Base-by-base conservation (phyloP, 2,888 invertebrate genomes). In the Rugalucina vietnamica region DNA sequence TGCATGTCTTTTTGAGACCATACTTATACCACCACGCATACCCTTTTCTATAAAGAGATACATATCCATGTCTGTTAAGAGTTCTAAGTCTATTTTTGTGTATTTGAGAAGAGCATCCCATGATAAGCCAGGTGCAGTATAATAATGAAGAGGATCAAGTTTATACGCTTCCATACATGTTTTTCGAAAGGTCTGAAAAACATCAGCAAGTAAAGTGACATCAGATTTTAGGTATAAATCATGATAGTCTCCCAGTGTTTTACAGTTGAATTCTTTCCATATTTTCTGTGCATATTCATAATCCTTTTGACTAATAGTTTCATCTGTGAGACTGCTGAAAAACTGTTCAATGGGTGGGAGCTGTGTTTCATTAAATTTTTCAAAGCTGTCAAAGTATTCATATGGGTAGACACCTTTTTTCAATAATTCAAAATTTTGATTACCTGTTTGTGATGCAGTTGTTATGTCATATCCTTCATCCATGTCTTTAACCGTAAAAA, bases 131-230 rank as follows among this genome's bases (percentile, higher is more conserved):
- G 93, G 93, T 69, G 84, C 78, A 10, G 90, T 91, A 70, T 81
- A 92, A 79, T 93, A 93, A 36, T 86, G 83, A 0, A 74, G 83
- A 8, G 91, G 91, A 83, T 93, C 92, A 69, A 93, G 81, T 71
- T 89, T 72, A 77, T 92, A 92, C 34, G 83, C 81, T 36, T 85
- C 37, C 2, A 89, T 43, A 85, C 90, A 89, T 27, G 91, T 82
- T 37, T 88, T 80, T 83, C 91, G 85, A 81, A 93, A 94, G 27
- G 84, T 89, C 82, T 94, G 91, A 90, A 93, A 93, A 27, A 93
- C 89, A 90, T 93, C 90, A 34, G 91, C 91, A 50, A 93, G 86
- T n/a, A 92, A 82, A 18, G 91, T 82, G 0, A 92, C 89, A 88
- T 92, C 92, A 34, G 90, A 89, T 82, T 87, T 87, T 60, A 90